Base-by-base conservation (phyloP, 2,797 vertebrate species). In the Gallinago solitaria region DNA sequence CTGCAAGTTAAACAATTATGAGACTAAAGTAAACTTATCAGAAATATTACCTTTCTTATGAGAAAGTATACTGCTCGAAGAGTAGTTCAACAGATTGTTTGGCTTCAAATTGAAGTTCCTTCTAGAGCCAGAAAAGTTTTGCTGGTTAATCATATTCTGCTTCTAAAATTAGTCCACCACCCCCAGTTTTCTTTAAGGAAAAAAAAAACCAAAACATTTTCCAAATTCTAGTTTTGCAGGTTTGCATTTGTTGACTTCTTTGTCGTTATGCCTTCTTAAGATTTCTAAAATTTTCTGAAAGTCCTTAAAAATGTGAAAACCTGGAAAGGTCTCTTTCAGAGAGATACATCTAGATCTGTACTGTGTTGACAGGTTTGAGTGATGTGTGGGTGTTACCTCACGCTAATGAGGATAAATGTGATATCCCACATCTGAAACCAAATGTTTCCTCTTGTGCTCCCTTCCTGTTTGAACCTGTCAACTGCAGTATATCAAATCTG, bases 331-430 rank as follows among this genome's bases (percentile, higher is more conserved):
- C 57, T 88, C 39, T 88, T 32, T 25, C 37, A 48, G 86, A 67
- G 69, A 33, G 65, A 51, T 54, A 12, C 56, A 47, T 48, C 63
- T 73, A 25, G 67, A 24, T 35, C 53, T 78, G 80, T 51, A 50
- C 37, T 1, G 1, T 47, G 74, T 20, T 93, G 96, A 83, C 92
- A 96, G 96, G 89, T 91, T 90, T 93, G 94, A 93, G 94, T 30
- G 74, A 74, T 64, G 39, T 2, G 64, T 95, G 92, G 92, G 75
- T 67, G 96, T 75, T 95, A 39, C 70, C 87, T 93, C 37, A 47
- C 86, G 14, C 84, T 91, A 96, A 96, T 89, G 95, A 95, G 93
- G 94, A 94, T 88, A 87, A 94, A 92, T 96, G 94, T 64, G 95
- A 91, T 64, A 78, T 78, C 93, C 88, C 91, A 76, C 86, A 83